Evolutionary conservation across 2,888 invertebrate genomes (phyloP), one percentile per base, ranked within the genome.

Genomic region (Phymatocera aterrima): DNA sequence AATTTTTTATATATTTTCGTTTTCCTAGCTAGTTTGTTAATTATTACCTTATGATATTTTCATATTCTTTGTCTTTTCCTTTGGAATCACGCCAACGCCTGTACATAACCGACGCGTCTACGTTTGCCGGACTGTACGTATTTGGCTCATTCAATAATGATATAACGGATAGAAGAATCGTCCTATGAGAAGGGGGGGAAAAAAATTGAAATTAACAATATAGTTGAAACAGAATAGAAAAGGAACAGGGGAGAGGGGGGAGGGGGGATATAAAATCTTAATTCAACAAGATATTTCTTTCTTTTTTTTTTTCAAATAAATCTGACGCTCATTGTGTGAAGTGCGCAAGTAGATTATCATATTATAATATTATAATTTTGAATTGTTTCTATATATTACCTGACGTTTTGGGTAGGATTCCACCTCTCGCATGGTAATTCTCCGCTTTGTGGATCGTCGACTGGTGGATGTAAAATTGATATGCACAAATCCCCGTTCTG

Each of bases 401-500:
- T 97, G 89, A 99, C 99, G 89, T 97, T 99, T 93, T 99, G 99
- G 84, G 99, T 99, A 77, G 99, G 99, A 93, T 99, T 99, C 99
- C 99, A 99, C 91, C 99, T 95, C 92, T 99, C 99, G 92, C 99
- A 99, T 0, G 99, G 98, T 87, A 99, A 92, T 91, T 99, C 99
- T 34, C 99, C 99, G 86, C 98, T 98, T 90, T 99, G 99, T 48
- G 99, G 99, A 92, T 99, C 99, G 91, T 99, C 99, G 79, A 99
- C 96, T 21, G 99, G 99, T 80, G 99, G 99, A 92, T 99, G 99
- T 81, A 99, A 93, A 91, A 99, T 99, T 84, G 99, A 99, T 93
- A 99, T 99, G 92, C 99, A 99, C 79, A 99, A 93, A 91, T 99
- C 99, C 68, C 99, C 99, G 91, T 99, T 99, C 97, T 98, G 92